These are phyloP conservation scores for Calephelis nemesis DNA, from an alignment of 1,140 invertebrate species.

Conservation along the genomic window DNA sequence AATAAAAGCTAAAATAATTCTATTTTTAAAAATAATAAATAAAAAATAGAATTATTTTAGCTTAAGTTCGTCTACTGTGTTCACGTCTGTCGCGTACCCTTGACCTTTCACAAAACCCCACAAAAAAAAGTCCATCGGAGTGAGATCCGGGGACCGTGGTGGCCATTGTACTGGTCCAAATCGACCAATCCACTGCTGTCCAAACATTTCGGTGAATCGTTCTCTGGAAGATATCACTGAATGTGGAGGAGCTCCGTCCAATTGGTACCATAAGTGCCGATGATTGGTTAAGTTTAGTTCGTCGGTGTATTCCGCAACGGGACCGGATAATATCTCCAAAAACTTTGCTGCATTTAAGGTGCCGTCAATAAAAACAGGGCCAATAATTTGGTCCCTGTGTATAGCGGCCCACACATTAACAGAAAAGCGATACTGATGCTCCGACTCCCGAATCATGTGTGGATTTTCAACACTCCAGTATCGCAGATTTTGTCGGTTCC, in stretches of 20 bases:
- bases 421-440: constrained; percentile 22
- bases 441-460: constrained; percentile 6
- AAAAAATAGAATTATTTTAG: no score
- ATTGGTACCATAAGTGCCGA: constrained; percentile 2
- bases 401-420: constrained; percentile 28
- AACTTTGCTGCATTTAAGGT: background rate
- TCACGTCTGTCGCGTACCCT: background rate
- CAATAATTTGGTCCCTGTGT: constrained; percentile 15
- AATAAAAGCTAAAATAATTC: no score
- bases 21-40: no score
- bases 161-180: constrained; percentile 20
- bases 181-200: constrained; percentile 24
- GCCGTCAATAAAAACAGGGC: constrained; percentile 19
- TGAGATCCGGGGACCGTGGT: constrained; percentile 19
- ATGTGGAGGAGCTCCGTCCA: constrained; percentile 15
- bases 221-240: constrained; percentile 10
- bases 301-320: constrained; percentile 10
- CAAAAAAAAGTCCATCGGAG: constrained; percentile 26
- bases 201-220: constrained; percentile 15
- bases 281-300: background rate
- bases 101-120: constrained; percentile 20
- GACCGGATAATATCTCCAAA: background rate
- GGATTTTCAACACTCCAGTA: constrained; percentile 26
- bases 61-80: background rate
- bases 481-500: constrained; percentile 22